phyloP scores from a whole-genome alignment of 2,888 invertebrate species.

The Dichetophora obliterata region DNA sequence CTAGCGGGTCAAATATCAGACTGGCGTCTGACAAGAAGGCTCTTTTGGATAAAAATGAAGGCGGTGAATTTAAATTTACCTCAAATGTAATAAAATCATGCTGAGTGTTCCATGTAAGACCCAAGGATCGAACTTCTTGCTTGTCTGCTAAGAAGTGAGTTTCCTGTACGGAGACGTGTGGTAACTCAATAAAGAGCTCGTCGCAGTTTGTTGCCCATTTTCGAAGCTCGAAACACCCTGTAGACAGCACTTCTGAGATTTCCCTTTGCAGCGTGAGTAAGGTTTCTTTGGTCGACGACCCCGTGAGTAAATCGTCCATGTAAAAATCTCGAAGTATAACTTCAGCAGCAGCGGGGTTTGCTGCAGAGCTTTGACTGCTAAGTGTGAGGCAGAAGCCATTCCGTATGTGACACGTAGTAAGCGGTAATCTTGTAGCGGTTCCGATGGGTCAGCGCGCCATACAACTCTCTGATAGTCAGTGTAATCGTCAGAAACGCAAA shows the following conservation, averaged over 20 bases:
- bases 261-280: neutral
- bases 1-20: too few species aligned
- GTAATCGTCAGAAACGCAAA: constrained; percentile 21
- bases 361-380: constrained; percentile 40
- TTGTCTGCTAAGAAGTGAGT: constrained; percentile 15
- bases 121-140: constrained; percentile 9
- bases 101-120: constrained; percentile 6
- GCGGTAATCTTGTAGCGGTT: constrained; percentile 40
- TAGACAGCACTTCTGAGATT: neutral
- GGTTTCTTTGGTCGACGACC: neutral
- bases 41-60: constrained; percentile 9
- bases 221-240: constrained; percentile 29
- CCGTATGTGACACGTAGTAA: constrained; percentile 42
- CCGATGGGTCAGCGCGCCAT: constrained; percentile 37
- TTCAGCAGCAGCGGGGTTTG: constrained; percentile 15
- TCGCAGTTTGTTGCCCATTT: constrained; percentile 39
- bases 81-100: constrained; percentile 17
- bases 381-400: constrained; percentile 41
- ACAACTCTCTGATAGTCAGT: constrained; percentile 28
- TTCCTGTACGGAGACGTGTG: neutral
- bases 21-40: too few species aligned
- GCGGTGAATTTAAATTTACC: constrained; percentile 10
- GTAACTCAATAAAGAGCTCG: neutral
- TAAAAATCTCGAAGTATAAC: too few species aligned
- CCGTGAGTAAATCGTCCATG: too few species aligned